phyloP scores from a whole-genome alignment of 1,140 invertebrate genomes.

The Ectropis grisescens region DNA sequence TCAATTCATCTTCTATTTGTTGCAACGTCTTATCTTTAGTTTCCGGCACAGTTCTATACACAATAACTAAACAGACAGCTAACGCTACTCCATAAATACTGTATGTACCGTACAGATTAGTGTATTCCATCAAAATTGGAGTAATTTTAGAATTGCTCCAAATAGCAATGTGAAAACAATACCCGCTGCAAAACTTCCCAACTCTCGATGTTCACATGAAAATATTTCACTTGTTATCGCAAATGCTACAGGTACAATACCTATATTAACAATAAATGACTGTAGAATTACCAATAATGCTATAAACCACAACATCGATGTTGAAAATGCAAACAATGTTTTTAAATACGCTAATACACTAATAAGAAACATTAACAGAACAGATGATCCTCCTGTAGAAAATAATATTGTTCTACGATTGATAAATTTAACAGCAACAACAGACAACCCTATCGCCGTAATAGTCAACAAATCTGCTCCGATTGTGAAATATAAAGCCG shows the following conservation, averaged over 20 bases:
- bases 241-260: slow-evolving; percentile 25
- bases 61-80: slow-evolving; percentile 14
- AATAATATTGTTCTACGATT: slow-evolving; percentile 26
- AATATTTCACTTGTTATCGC: slow-evolving; percentile 29
- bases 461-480: slow-evolving; percentile 20
- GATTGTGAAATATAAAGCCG: slow-evolving; percentile 23
- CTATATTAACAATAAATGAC: slow-evolving; percentile 21
- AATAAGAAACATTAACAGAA: slow-evolving; percentile 21
- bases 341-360: slow-evolving; percentile 18
- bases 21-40: slow-evolving; percentile 40
- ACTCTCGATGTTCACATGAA: slow-evolving; percentile 26
- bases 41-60: slow-evolving; percentile 29
- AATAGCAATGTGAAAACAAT: slow-evolving; percentile 23
- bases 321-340: neutral
- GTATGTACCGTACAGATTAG: slow-evolving; percentile 23
- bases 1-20: slow-evolving; percentile 34
- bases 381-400: slow-evolving; percentile 13
- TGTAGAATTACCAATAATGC: slow-evolving; percentile 18
- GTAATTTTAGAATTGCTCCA: slow-evolving; percentile 20
- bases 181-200: slow-evolving; percentile 18
- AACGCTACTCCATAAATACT: slow-evolving; percentile 17
- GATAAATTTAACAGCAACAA: slow-evolving; percentile 15
- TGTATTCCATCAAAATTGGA: slow-evolving; percentile 21
- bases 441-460: slow-evolving; percentile 14
- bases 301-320: no score